A percentile compares a stretch with the other conserved stretches of the same genome.
Evolutionary conservation across 2,888 invertebrate genomes (phyloP).

Genomic region (Eupithecia vulgata): DNA sequence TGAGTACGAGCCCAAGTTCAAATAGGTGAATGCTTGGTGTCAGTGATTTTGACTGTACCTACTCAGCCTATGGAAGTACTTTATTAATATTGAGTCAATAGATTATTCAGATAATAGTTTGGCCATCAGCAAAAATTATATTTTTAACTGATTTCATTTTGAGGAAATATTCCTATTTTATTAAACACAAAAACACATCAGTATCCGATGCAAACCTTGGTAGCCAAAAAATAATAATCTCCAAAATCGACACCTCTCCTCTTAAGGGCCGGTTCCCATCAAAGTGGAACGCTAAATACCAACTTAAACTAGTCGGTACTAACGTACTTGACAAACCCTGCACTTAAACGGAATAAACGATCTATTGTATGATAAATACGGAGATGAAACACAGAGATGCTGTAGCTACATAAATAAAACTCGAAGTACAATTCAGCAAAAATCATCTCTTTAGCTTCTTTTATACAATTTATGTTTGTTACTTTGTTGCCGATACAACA

Average conservation of each 20-base stretch:
- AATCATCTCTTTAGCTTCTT: conserved; percentile 14
- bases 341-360: background rate
- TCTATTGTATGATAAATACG: background rate
- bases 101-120: background rate
- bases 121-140: background rate
- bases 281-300: background rate
- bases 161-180: background rate
- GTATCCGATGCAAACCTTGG: background rate
- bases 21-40: background rate
- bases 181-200: background rate
- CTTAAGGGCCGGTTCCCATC: background rate
- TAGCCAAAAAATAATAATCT: background rate
- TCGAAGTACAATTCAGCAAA: background rate
- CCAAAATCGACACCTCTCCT: background rate
- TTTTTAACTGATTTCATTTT: too few relatives aligned
- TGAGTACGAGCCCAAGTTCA: background rate
- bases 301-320: background rate
- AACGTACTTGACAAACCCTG: background rate
- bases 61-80: background rate
- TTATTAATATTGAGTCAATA: background rate
- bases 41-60: background rate
- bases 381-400: background rate
- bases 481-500: conserved; percentile 28
- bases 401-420: background rate
- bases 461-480: conserved; percentile 10